A percentile compares a stretch with the other conserved stretches of the same genome.
These are phyloP conservation scores for Teleogryllus oceanicus DNA, from an alignment of 2,888 invertebrate genomes.

Conservation along the genomic window DNA sequence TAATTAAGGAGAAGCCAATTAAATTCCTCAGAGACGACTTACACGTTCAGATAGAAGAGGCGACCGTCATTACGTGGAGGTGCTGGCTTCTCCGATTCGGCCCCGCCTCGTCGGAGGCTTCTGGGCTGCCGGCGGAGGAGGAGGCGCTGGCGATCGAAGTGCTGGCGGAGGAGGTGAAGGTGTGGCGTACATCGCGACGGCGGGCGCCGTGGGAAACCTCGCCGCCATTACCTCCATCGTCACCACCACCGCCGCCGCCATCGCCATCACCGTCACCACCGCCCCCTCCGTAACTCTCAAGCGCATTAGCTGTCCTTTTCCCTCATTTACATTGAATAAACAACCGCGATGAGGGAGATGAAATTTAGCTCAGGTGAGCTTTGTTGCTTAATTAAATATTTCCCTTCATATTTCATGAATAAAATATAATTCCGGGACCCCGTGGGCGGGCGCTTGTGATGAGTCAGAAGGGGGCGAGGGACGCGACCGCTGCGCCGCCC, in stretches of 20 bases:
- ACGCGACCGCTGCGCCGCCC: too few relatives aligned
- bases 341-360: neutral
- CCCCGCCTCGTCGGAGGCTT: too few relatives aligned
- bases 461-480: neutral
- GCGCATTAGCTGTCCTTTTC: neutral
- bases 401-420: neutral
- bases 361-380: neutral
- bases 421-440: neutral
- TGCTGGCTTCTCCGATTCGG: neutral
- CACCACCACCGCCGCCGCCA: too few relatives aligned
- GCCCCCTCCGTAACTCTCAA: neutral
- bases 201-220: too few relatives aligned
- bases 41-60: neutral
- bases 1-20: constrained; percentile 18
- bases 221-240: too few relatives aligned
- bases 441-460: neutral
- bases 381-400: neutral
- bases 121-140: too few relatives aligned
- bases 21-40: neutral
- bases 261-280: too few relatives aligned
- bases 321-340: neutral
- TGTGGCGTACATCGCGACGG: too few relatives aligned
- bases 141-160: too few relatives aligned
- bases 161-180: too few relatives aligned
- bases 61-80: neutral